Percentiles rank a stretch among this genome's conserved stretches.
Evolutionary conservation across 1,140 invertebrate species (phyloP).

Genomic region (Drosophila bocki): DNA sequence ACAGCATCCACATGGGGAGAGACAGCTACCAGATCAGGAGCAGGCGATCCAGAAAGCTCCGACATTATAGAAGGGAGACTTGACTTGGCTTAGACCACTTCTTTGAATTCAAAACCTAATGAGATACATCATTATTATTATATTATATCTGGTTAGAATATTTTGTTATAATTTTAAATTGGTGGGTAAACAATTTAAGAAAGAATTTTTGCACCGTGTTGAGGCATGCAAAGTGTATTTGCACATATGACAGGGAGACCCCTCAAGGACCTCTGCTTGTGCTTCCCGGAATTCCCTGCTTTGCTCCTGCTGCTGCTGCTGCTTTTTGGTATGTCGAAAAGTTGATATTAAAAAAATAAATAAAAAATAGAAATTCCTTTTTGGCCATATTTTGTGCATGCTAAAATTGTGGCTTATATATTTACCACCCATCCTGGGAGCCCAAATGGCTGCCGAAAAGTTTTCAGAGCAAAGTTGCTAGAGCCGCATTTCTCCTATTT

Average conservation of each 20-base stretch:
- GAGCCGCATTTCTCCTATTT: slow-evolving; percentile 16
- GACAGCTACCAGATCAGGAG: too few relatives aligned
- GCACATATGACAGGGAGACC: slow-evolving; percentile 36
- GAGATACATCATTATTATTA: too few relatives aligned
- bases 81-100: too few relatives aligned
- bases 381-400: slow-evolving; percentile 71
- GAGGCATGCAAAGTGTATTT: slow-evolving; percentile 5
- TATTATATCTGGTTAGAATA: too few relatives aligned
- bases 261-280: slow-evolving; percentile 11
- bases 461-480: slow-evolving; percentile 62
- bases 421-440: slow-evolving; percentile 12
- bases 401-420: slow-evolving; percentile 68
- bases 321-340: slow-evolving; percentile 28
- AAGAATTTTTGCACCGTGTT: slow-evolving; percentile 1
- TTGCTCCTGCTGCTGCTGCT: neutral
- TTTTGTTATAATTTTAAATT: too few relatives aligned
- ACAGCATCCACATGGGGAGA: too few relatives aligned
- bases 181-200: neutral
- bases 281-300: slow-evolving; percentile 7
- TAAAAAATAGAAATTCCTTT: slow-evolving; percentile 57
- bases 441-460: slow-evolving; percentile 36
- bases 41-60: too few relatives aligned
- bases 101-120: too few relatives aligned
- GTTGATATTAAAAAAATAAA: slow-evolving; percentile 49
- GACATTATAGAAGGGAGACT: too few relatives aligned